These are phyloP conservation scores for Syritta pipiens DNA, from an alignment of 2,888 invertebrate species.

Conservation along the genomic window DNA sequence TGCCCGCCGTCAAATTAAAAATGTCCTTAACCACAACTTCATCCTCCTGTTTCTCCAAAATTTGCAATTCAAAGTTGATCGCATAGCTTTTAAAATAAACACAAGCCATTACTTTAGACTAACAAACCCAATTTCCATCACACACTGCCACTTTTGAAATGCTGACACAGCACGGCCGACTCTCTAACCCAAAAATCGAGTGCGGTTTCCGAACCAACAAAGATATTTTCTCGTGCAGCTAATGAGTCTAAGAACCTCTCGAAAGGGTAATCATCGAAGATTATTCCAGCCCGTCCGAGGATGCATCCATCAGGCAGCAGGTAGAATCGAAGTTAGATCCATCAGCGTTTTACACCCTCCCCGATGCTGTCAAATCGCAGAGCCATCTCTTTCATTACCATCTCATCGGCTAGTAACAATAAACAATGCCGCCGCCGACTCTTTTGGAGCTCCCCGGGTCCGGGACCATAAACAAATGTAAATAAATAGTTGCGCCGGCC, in stretches of 20 bases:
- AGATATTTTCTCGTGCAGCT: constrained; percentile 58
- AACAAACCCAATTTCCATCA: no score
- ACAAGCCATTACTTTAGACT: no score
- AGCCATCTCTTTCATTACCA: constrained; percentile 24
- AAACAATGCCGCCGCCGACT: constrained; percentile 7
- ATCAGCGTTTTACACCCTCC: constrained; percentile 36
- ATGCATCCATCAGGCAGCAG: constrained; percentile 49
- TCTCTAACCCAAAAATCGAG: neutral
- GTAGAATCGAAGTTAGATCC: constrained; percentile 58
- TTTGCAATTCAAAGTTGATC: no score
- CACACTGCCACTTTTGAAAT: no score
- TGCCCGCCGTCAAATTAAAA: no score
- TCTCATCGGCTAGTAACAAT: constrained; percentile 4
- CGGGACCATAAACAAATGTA: constrained; percentile 65
- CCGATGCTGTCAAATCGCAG: constrained; percentile 49
- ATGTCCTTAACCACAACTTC: no score
- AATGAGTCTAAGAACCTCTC: constrained; percentile 44
- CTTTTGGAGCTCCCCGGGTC: no score
- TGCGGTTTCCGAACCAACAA: neutral
- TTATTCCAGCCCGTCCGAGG: constrained; percentile 28
- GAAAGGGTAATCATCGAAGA: constrained; percentile 41
- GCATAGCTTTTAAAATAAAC: no score
- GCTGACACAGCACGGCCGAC: neutral
- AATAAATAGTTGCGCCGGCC: constrained; percentile 72
- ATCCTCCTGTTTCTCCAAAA: no score